phyloP scores from a whole-genome alignment of 2,888 invertebrate genomes.

The Dolomedes plantarius region DNA sequence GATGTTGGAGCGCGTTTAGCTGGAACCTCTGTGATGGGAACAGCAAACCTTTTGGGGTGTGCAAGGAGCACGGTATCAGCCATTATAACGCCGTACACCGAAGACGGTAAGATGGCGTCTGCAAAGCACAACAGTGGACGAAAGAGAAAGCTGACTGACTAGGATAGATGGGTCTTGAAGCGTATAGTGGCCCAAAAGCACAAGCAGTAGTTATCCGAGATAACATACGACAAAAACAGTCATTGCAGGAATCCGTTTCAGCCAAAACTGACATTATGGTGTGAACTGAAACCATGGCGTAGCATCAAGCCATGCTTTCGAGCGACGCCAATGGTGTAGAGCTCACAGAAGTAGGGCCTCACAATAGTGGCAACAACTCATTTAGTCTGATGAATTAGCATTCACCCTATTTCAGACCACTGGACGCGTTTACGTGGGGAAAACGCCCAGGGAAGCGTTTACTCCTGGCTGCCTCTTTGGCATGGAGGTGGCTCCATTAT shows the following conservation, averaged over 20 bases:
- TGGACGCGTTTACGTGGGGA: slow-evolving; percentile 9
- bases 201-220: not conserved
- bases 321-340: slow-evolving; percentile 13
- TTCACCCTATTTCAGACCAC: slow-evolving; percentile 18
- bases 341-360: not conserved
- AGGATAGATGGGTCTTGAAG: not conserved
- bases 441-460: slow-evolving; percentile 23
- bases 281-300: slow-evolving; percentile 3
- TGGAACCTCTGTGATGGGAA: not conserved
- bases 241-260: too few species aligned
- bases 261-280: not conserved
- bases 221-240: too few species aligned
- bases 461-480: slow-evolving; percentile 10
- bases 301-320: slow-evolving; percentile 17
- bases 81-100: slow-evolving; percentile 3
- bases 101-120: not conserved
- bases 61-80: slow-evolving; percentile 7
- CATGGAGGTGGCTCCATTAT: slow-evolving; percentile 23
- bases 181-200: not conserved
- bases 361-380: not conserved
- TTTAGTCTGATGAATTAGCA: not conserved
- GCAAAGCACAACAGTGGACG: not conserved
- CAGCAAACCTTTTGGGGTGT: slow-evolving; percentile 3
- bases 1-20: not conserved
- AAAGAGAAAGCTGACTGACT: not conserved